Percentiles rank a stretch among this genome's conserved stretches.
These are phyloP conservation scores for Rhadinocentrus ornatus DNA, from an alignment of 2,797 vertebrate genomes.

Conservation along the genomic window DNA sequence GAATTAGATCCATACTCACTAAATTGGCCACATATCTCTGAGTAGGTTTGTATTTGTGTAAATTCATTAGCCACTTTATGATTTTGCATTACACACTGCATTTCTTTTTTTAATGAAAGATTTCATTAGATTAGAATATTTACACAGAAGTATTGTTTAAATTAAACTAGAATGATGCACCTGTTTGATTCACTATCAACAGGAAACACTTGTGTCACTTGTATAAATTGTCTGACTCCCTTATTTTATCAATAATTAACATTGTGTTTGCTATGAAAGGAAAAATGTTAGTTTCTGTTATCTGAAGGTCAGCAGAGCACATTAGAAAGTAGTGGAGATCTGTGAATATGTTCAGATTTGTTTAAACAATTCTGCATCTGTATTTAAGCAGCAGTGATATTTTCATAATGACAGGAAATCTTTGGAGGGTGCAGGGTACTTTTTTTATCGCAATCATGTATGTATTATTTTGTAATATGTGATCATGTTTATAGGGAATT, in stretches of 20 bases:
- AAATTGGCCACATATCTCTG: conserved; percentile 69
- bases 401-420: not conserved
- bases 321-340: not conserved
- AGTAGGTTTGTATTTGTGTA: conserved; percentile 62
- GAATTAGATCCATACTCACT: conserved; percentile 76
- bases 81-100: conserved; percentile 28
- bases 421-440: not conserved
- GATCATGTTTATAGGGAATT: not conserved
- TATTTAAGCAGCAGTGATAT: not conserved
- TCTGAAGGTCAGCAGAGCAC: not conserved
- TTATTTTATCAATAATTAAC: not conserved
- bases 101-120: conserved; percentile 6
- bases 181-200: conserved; percentile 68
- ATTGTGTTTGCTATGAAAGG: not conserved
- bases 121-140: conserved; percentile 18
- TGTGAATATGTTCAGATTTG: not conserved
- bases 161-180: conserved; percentile 39
- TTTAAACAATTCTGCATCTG: not conserved
- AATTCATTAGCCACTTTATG: conserved; percentile 46
- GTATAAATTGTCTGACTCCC: conserved; percentile 36
- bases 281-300: conserved; percentile 1
- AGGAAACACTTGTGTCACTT: conserved; percentile 48
- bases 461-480: not conserved
- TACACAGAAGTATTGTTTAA: conserved; percentile 1
- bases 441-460: no score